Base-by-base conservation (phyloP, 2,797 vertebrate species). In the Xenopus petersii region DNA sequence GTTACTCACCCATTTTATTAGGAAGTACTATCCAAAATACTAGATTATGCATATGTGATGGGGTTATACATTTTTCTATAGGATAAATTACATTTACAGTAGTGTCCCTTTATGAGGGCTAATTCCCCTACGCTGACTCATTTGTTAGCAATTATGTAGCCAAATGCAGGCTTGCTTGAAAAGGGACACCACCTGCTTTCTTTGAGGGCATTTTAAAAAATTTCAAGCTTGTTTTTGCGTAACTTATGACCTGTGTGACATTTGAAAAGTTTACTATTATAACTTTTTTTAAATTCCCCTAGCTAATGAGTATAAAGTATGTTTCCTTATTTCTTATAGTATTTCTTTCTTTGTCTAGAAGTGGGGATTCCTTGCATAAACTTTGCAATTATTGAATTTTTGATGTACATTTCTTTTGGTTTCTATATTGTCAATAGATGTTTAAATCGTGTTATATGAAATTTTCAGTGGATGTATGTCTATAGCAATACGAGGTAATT, bases 401-500 rank as follows among this genome's bases (percentile, higher is more conserved):
- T 58, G 84, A 86, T 95, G 92, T 95, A 92, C 90, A 91, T 93
- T 93, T 56, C 15, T 73, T 93, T 49, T 49, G 86, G 91, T 89
- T 89, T 87, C 87, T 88, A 86, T 91, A 88, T 83, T 85, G 90
- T 90, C 81, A 88, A 70, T 94, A 91, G 90, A 89, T 79, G 91
- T 94, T 94, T 81, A 87, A 94, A 88, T 89, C 88, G 92, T 95
- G 90, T 93, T 95, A 93, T 90, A 89, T 94, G 88, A 92, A 91
- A 90, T 94, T 94, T 91, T 93, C 90, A 91, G 90, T 91, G 90
- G 87, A 81, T 92, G 87, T 93, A 83, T 87, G 88, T 91, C 86
- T 86, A 92, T 94, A 95, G 95, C 94, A 96, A 95, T 95, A 96
- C 92, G 88, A 94, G 89, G 92, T 92, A 91, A 75, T 16, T 67